Conservation (phyloP, 2,113 vertebrate species). For the Indri indri region DNA sequence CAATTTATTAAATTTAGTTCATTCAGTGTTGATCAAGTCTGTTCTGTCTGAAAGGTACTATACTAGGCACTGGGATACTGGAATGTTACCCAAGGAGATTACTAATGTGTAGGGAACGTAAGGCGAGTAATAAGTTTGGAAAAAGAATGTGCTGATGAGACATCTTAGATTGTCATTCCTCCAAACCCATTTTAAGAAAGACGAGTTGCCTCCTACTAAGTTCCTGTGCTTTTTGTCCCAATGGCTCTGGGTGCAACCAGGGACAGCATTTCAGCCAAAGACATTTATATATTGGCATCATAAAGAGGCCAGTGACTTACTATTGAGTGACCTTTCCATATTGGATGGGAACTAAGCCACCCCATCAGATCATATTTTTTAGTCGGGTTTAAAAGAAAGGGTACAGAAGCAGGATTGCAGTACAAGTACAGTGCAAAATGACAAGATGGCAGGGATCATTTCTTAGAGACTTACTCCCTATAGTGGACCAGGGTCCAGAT, state of each 20-base stretch:
- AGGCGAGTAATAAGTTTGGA: neutral
- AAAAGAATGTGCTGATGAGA: neutral
- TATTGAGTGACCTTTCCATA: neutral
- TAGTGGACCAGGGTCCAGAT: neutral
- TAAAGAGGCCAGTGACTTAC: neutral
- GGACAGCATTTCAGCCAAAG: neutral
- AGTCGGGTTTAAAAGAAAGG: neutral
- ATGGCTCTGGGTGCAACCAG: neutral
- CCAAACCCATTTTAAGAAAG: neutral
- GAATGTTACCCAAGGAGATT: neutral
- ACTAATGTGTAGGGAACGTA: neutral
- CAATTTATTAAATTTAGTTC: constrained; percentile 70
- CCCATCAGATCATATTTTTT: neutral
- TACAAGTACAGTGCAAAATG: neutral
- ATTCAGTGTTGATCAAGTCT: constrained; percentile 63
- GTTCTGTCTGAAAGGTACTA: constrained; percentile 25
- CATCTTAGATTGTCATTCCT: neutral
- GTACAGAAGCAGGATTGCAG: fast-evolving
- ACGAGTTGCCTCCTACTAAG: neutral
- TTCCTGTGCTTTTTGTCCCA: neutral
- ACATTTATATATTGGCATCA: neutral
- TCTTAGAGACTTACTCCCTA: neutral
- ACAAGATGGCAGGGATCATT: neutral
- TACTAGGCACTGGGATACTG: neutral
- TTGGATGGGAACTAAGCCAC: neutral